Evolutionary conservation across 2,888 invertebrate genomes (phyloP), one percentile per base, ranked within the genome.

Genomic region (Strigamia crassipes): DNA sequence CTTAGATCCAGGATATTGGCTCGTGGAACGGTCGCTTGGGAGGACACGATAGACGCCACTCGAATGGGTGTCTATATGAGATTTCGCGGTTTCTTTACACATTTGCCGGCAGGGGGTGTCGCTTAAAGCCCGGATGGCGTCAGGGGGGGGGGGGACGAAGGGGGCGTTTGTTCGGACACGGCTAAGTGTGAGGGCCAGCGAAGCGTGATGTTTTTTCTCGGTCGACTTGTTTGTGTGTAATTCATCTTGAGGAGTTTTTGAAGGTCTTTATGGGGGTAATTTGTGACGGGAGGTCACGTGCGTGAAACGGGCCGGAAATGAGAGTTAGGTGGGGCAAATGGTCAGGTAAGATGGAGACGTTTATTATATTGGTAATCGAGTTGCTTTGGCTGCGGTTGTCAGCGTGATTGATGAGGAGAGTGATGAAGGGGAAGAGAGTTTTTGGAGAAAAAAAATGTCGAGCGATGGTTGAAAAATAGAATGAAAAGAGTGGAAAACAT

Each of bases 121-220:
- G 42, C 42, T 46, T 46, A 46, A 46, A 13, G 42, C 42, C 42
- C 1, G 61, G 61, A 61, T 61, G 23, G 61, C 61, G 61, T 61
- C 61, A 18, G 18, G 61, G 56, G 56, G 56, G 8, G n/a, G 8
- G 56, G 56, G 18, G 56, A n/a, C n/a, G n/a, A n/a, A 61, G 21
- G 61, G 61, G 61, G 61, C 61, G 61, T 61, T n/a, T 61, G 61
- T 61, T 61, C 61, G 61, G 61, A 61, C 61, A 61, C 61, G 61
- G 61, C 61, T 23, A 61, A 61, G 61, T 61, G 61, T 61, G 61
- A 61, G 61, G 18, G 18, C 34, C 61, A 61, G 9, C 23, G 61
- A 61, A 61, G 21, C 61, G 61, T 61, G 61, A 61, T 34, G 61
- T 2, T 61, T 61, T 61, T 18, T 21, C 6, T 46, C 42, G 61